phyloP scores from a whole-genome alignment of 2,888 invertebrate species.

The Metellina segmentata region DNA sequence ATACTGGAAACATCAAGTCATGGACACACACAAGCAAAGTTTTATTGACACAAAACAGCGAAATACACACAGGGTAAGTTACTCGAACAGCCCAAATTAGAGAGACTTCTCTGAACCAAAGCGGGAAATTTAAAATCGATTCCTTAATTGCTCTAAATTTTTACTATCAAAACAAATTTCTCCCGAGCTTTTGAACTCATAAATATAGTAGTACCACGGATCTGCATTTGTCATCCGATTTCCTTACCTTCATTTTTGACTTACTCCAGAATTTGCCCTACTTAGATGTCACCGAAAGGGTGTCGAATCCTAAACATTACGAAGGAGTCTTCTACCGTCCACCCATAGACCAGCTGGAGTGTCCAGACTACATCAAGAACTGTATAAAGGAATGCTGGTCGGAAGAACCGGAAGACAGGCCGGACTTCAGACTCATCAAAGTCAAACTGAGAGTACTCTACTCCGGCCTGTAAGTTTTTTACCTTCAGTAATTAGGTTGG shows the following conservation, averaged over 20 bases:
- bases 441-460: constrained; percentile 80
- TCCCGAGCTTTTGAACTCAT: constrained; percentile 40
- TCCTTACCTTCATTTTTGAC: too few species aligned
- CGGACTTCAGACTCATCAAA: constrained; percentile 81
- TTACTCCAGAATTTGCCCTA: too few species aligned
- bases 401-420: constrained; percentile 81
- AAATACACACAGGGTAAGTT: too few species aligned
- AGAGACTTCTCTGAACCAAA: too few species aligned
- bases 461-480: constrained; percentile 90
- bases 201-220: neutral
- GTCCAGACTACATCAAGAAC: constrained; percentile 80
- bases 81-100: too few species aligned
- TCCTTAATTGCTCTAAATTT: too few species aligned
- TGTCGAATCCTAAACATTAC: constrained; percentile 78
- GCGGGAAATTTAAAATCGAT: too few species aligned
- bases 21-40: too few species aligned
- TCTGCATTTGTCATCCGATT: too few species aligned
- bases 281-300: constrained; percentile 80
- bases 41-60: too few species aligned
- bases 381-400: constrained; percentile 81
- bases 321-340: constrained; percentile 79
- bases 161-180: neutral
- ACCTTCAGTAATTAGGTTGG: too few species aligned
- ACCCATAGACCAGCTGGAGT: constrained; percentile 75
- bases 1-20: too few species aligned